Evolutionary conservation across 2,888 invertebrate species (phyloP), one percentile per base, ranked within the genome.

Genomic region (Hedya salicella): DNA sequence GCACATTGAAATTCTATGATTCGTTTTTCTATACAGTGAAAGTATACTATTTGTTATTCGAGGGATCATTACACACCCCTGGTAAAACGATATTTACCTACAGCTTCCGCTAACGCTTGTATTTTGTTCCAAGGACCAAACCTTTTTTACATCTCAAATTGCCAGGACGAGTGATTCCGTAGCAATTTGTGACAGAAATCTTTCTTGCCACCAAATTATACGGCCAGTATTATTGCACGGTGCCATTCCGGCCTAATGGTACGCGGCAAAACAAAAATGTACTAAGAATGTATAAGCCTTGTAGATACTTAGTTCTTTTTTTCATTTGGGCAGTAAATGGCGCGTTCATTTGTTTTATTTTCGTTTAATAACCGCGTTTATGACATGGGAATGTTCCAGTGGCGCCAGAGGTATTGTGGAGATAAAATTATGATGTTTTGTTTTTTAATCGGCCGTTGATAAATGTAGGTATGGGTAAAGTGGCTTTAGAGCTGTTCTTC

Each of bases 181-280:
- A 39, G 68, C 74, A 79, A 81, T 83, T 80, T 81, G 78, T 76
- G 72, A 72, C 73, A 71, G 78, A 79, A 78, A 81, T 83, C 78
- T 80, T 81, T 78, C 78, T 83, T 82, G 81, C 76, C 73, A 54
- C 75, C 78, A 85, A 86, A 87, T 86, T 86, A 85, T 77, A 83
- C 68, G 63, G 69, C 68, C 30, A 48, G 59, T 67, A 70, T 71
- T 69, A 69, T 69, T 54, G 50, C 40, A 56, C 32, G 25, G 53
- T 44, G 44, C 57, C 60, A 56, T 64, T 44, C 63, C 63, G 9
- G 36, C 48, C 61, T 64, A 64, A 67, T 64, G 63, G 44, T 32
- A 42, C 16, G 16, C 14, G 32, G 13, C 17, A 44, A 57, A 32
- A 46, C 32, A 16, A 57, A 46, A 46, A 46, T 44, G 13, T n/a